Conservation (phyloP, 2,797 vertebrate genomes). For the Myripristis murdjan region DNA sequence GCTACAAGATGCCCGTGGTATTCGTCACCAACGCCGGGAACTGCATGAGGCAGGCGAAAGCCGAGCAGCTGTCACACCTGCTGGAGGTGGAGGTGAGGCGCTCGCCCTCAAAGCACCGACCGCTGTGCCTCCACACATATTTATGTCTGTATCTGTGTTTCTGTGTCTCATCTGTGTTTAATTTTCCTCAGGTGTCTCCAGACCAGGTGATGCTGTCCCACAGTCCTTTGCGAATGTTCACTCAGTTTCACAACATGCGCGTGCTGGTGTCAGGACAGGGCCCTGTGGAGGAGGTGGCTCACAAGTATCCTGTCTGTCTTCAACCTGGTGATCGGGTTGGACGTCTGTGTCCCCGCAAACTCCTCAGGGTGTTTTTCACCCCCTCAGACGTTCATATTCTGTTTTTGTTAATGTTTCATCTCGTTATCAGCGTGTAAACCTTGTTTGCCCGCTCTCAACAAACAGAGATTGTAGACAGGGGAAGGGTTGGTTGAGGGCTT, state of each 20-base stretch:
- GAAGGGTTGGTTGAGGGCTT: no score
- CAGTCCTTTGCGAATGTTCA: constrained; percentile 94
- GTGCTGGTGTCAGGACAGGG: constrained; percentile 95
- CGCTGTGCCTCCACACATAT: background rate
- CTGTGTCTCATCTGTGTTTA: background rate
- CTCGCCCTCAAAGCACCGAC: background rate
- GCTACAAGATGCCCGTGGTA: constrained; percentile 92
- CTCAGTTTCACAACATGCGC: constrained; percentile 89
- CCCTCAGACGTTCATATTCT: constrained; percentile 41
- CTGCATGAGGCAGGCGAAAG: constrained; percentile 90
- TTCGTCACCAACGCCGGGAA: constrained; percentile 98
- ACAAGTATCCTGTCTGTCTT: constrained; percentile 92
- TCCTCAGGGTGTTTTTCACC: constrained; percentile 31
- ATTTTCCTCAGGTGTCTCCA: constrained; percentile 89
- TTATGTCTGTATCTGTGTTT: background rate
- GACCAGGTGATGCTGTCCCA: constrained; percentile 96
- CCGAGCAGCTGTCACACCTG: constrained; percentile 89
- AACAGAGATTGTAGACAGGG: no score
- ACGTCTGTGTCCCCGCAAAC: no score
- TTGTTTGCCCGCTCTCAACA: constrained; percentile 12
- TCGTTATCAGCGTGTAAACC: constrained; percentile 61
- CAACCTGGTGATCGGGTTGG: background rate
- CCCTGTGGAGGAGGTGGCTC: constrained; percentile 91
- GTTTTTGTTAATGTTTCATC: constrained; percentile 58
- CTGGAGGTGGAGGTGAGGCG: constrained; percentile 90